These are phyloP conservation scores for Ostrea denselamellosa DNA, from an alignment of 1,140 invertebrate genomes.

Conservation along the genomic window DNA sequence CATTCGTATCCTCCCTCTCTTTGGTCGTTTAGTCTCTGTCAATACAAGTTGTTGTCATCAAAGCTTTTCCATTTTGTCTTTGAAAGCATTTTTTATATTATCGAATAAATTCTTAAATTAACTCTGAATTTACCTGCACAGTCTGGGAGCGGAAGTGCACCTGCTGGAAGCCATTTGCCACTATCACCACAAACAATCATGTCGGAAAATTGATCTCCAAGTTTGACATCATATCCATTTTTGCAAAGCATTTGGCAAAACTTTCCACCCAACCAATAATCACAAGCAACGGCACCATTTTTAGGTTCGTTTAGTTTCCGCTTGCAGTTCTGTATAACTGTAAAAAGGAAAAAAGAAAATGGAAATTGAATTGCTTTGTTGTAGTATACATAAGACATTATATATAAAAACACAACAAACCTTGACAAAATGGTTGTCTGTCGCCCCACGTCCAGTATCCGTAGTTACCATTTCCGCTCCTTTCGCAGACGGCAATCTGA, in stretches of 20 bases:
- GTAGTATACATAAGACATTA: neutral
- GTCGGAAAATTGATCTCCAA: neutral
- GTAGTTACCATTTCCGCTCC: neutral
- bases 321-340: conserved; percentile 38
- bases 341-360: neutral
- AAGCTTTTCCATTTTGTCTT: too few relatives aligned
- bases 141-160: conserved; percentile 26
- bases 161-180: conserved; percentile 42
- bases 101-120: neutral
- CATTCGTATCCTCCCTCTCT: neutral
- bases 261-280: conserved; percentile 52
- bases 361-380: neutral
- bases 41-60: neutral
- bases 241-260: conserved; percentile 54
- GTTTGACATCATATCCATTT: conserved; percentile 49
- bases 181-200: conserved; percentile 46
- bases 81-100: too few relatives aligned
- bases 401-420: neutral
- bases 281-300: conserved; percentile 54
- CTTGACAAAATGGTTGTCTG: conserved; percentile 42
- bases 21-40: neutral
- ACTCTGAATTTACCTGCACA: conserved; percentile 37
- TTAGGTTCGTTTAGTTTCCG: neutral
- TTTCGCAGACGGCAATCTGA: neutral
- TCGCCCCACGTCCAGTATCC: conserved; percentile 40